A percentile compares a stretch with the other conserved stretches of the same genome.
Conservation (phyloP, 1,140 invertebrate species). For the Drosophila elegans region DNA sequence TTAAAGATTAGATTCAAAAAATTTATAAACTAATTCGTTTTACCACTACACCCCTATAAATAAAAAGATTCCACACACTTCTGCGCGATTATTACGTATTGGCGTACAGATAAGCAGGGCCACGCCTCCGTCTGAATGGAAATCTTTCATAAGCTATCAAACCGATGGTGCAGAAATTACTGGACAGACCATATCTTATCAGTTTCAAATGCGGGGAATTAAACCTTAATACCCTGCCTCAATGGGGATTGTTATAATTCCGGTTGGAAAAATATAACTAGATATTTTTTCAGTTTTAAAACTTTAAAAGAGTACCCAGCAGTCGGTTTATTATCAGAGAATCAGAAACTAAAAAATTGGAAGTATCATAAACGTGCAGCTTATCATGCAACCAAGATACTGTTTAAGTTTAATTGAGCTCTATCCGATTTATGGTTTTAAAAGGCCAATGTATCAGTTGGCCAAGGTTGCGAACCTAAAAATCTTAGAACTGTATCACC, state of each 20-base stretch:
- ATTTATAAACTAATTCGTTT: slow-evolving; percentile 7
- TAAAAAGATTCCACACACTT: slow-evolving; percentile 22
- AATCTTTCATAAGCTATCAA: slow-evolving; percentile 42
- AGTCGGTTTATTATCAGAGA: neutral
- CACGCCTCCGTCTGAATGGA: slow-evolving; percentile 51
- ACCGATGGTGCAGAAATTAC: slow-evolving; percentile 15
- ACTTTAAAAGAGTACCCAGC: slow-evolving; percentile 10
- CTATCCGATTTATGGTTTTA: neutral
- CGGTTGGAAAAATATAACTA: too few species aligned
- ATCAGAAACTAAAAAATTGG: slow-evolving; percentile 5
- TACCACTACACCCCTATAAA: slow-evolving; percentile 3
- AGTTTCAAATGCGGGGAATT: neutral
- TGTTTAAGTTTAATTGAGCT: slow-evolving; percentile 2
- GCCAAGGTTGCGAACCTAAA: neutral
- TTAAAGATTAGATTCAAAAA: slow-evolving; percentile 25
- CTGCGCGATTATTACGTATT: neutral
- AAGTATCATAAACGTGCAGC: slow-evolving; percentile 30
- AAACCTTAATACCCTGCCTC: neutral
- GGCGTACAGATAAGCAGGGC: slow-evolving; percentile 25
- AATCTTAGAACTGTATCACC: neutral
- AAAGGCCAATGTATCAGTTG: neutral
- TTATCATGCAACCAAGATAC: slow-evolving; percentile 11
- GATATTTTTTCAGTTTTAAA: too few species aligned
- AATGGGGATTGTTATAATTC: neutral
- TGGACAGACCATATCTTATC: slow-evolving; percentile 45